phyloP scores from a whole-genome alignment of 2,888 invertebrate species.

The Lampropteryx suffumata region DNA sequence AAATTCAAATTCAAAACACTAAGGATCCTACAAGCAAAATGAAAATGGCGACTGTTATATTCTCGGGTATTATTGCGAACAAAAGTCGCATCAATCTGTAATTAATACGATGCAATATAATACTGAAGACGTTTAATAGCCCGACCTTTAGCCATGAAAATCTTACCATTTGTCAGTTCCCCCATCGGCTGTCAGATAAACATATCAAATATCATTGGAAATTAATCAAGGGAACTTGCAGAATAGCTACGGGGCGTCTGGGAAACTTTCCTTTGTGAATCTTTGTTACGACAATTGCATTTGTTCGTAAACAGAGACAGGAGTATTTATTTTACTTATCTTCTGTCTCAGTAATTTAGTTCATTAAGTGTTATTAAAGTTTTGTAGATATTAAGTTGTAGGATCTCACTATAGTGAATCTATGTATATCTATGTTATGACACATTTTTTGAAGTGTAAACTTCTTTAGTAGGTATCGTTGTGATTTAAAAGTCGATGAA shows the following conservation, averaged over 20 bases:
- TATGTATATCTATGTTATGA: too few species aligned
- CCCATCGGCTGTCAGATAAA: constrained; percentile 61
- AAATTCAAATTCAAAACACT: too few species aligned
- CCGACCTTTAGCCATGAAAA: constrained; percentile 61
- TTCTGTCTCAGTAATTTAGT: constrained; percentile 26
- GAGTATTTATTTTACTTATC: constrained; percentile 32
- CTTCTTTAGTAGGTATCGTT: too few species aligned
- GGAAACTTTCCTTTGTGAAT: constrained; percentile 37
- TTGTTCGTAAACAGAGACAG: constrained; percentile 31
- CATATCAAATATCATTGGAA: constrained; percentile 78
- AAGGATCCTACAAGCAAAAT: too few species aligned
- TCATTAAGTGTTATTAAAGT: constrained; percentile 14
- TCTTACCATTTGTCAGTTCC: constrained; percentile 76
- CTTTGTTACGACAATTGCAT: constrained; percentile 33
- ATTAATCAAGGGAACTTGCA: constrained; percentile 66
- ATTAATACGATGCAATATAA: constrained; percentile 56
- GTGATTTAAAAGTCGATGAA: too few species aligned
- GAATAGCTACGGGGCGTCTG: constrained; percentile 42
- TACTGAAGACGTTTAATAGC: constrained; percentile 62
- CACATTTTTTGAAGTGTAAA: too few species aligned
- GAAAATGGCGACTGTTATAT: too few species aligned
- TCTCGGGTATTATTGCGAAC: not conserved
- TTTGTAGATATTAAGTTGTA: not conserved
- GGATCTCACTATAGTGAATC: too few species aligned
- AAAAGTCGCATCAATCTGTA: constrained; percentile 35